These are phyloP conservation scores for Zapus hudsonius DNA, from an alignment of 2,113 vertebrate species.

Conservation along the genomic window DNA sequence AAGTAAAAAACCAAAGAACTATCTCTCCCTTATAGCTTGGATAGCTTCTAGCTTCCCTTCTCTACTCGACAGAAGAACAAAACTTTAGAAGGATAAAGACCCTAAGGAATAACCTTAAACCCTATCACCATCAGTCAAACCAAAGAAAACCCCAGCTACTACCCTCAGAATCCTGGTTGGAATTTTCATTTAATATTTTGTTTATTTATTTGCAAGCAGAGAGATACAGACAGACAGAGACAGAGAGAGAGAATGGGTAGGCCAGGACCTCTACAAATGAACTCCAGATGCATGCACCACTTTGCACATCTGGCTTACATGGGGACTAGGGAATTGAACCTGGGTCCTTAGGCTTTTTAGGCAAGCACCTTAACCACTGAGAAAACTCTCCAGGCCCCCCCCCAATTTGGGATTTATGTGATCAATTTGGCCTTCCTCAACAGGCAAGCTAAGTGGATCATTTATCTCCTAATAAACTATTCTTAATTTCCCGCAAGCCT, in stretches of 20 bases:
- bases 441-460: constrained; percentile 34
- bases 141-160: constrained; percentile 30
- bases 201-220: no score
- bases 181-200: no score
- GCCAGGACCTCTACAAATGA: no score
- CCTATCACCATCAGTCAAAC: constrained; percentile 9
- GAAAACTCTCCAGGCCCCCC: no score
- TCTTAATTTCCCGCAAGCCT: constrained; percentile 41
- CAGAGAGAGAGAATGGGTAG: no score
- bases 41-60: constrained; percentile 33
- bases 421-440: constrained; percentile 42
- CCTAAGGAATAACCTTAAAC: constrained; percentile 42
- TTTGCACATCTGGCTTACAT: no score
- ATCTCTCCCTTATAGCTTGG: background rate
- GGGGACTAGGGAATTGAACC: no score
- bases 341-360: no score
- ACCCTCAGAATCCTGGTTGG: background rate
- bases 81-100: constrained; percentile 10
- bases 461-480: constrained; percentile 43
- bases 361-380: no score
- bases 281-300: no score
- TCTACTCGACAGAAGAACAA: background rate
- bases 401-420: constrained; percentile 28
- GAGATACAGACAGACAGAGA: no score
- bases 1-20: constrained; percentile 15